phyloP scores from a whole-genome alignment of 1,140 invertebrate species.

The Drosophila sulfurigaster region DNA sequence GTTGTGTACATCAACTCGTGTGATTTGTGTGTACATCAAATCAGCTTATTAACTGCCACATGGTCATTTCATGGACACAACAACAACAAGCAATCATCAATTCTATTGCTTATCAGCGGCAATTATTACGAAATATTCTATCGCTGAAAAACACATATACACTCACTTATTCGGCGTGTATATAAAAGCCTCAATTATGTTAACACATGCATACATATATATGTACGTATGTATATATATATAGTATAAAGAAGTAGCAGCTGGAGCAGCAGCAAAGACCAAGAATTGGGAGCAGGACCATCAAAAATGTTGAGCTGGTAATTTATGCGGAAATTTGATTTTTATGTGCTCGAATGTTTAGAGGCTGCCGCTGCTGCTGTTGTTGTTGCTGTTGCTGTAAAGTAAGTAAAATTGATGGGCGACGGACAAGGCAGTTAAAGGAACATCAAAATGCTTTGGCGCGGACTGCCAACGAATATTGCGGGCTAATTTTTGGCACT shows the following conservation, averaged over 20 bases:
- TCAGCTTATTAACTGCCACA: no score
- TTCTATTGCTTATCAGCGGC: constrained; percentile 21
- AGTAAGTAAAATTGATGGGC: constrained; percentile 70
- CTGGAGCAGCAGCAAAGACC: not conserved
- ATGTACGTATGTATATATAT: not conserved
- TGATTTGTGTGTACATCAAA: no score
- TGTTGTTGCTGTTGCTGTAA: constrained; percentile 8
- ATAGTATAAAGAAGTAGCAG: not conserved
- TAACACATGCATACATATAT: constrained; percentile 24
- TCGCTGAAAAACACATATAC: constrained; percentile 11
- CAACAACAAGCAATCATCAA: constrained; percentile 1
- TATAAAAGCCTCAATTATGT: constrained; percentile 48
- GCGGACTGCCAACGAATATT: constrained; percentile 40
- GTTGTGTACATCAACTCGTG: no score
- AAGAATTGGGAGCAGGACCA: constrained; percentile 9
- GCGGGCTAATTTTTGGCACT: constrained; percentile 59
- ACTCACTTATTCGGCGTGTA: not conserved
- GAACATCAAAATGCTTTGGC: constrained; percentile 54
- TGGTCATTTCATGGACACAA: constrained; percentile 4
- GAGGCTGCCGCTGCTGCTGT: constrained; percentile 18
- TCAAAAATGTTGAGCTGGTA: constrained; percentile 65
- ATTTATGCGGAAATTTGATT: constrained; percentile 78
- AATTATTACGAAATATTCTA: constrained; percentile 52
- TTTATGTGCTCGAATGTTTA: constrained; percentile 63
- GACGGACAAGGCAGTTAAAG: constrained; percentile 68